These are phyloP conservation scores for Poecile atricapillus DNA, from an alignment of 2,113 vertebrate species.

Conservation along the genomic window DNA sequence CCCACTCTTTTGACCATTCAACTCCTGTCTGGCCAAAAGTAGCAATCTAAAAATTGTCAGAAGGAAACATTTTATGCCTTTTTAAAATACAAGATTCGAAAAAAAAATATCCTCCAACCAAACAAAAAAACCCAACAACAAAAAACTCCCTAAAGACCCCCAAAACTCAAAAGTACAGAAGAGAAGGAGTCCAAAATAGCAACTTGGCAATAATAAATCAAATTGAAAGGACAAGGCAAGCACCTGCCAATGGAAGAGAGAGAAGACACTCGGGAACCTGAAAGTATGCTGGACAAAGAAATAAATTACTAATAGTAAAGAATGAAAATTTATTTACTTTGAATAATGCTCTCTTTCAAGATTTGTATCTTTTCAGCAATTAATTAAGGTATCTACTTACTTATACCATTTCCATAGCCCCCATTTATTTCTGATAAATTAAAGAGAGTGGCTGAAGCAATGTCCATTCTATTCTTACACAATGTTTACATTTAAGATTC, in stretches of 20 bases:
- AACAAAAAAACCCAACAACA: not conserved
- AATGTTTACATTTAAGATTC: not conserved
- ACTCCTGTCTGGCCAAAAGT: not conserved
- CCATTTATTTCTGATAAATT: not conserved
- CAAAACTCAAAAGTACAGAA: not conserved
- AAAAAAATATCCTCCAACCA: not conserved
- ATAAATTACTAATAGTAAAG: not conserved
- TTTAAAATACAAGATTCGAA: not conserved
- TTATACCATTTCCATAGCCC: not conserved
- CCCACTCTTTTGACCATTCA: not conserved
- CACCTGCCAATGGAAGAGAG: not conserved
- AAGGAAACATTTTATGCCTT: not conserved
- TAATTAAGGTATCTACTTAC: not conserved
- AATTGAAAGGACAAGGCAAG: not conserved
- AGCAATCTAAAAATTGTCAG: not conserved
- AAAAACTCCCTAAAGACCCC: not conserved
- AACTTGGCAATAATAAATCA: not conserved
- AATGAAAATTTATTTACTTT: not conserved
- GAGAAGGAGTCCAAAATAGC: not conserved
- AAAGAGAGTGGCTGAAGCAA: not conserved
- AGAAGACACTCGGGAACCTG: not conserved
- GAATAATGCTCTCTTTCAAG: not conserved
- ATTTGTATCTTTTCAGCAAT: not conserved
- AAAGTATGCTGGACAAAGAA: not conserved
- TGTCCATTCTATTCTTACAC: not conserved